Evolutionary conservation across 2,888 invertebrate species (phyloP).

Genomic region (Trachelus stipa): DNA sequence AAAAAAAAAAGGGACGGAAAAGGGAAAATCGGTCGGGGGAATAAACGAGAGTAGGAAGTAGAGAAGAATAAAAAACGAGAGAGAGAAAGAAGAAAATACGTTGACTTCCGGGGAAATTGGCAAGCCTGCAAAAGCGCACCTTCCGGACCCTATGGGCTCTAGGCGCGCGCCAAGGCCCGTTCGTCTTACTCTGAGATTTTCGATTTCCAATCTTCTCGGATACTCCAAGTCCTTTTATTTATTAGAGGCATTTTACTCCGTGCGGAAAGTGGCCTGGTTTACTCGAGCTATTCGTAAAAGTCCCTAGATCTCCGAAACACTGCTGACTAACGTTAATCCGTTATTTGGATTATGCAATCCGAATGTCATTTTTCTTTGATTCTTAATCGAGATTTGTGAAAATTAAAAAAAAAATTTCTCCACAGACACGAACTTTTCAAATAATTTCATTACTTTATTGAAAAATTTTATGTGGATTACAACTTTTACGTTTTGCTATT

Average conservation of each 20-base stretch:
- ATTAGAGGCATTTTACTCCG: not conserved
- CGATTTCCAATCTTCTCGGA: not conserved
- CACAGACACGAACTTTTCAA: no score
- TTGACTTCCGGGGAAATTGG: not conserved
- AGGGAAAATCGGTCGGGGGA: not conserved
- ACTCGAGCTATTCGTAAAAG: not conserved
- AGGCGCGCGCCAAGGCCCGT: not conserved
- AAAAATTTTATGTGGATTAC: no score
- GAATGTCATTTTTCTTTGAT: not conserved
- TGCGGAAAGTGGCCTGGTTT: not conserved
- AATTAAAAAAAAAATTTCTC: no score
- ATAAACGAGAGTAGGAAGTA: not conserved
- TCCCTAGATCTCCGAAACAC: not conserved
- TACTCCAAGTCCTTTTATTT: not conserved
- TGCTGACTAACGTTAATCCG: not conserved
- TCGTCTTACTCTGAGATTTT: not conserved
- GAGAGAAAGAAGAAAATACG: not conserved
- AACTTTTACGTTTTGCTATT: no score
- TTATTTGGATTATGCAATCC: not conserved
- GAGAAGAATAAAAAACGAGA: not conserved
- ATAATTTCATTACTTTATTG: no score
- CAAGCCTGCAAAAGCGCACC: not conserved
- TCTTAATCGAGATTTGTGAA: no score
- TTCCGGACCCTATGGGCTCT: not conserved
- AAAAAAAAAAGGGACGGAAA: not conserved